Evolutionary conservation across 2,113 vertebrate genomes (phyloP), one percentile per base, ranked within the genome.

Genomic region (human (Homo sapiens)): DNA sequence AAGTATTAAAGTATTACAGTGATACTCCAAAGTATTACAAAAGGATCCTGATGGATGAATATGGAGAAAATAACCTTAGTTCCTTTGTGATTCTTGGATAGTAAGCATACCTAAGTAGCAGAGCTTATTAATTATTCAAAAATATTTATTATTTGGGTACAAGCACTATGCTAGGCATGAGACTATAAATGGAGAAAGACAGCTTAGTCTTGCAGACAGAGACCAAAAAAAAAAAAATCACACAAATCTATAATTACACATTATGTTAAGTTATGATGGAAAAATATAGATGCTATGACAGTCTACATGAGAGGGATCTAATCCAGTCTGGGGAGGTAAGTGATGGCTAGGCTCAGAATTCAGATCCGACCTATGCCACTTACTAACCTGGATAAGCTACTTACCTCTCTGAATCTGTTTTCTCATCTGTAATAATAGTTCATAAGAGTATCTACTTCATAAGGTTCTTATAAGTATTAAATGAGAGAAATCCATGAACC

Each of bases 81-180:
- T 91, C 27, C 40, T 90, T 68, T 78, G 38, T 73, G 40, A 96
- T 81, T 95, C 61, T 90, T 92, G 72, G 10, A 30, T 57, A 93
- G 48, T 25, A 96, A 96, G 43, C 38, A 78, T 27, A 82, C 55
- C 27, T 89, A 88, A 83, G 52, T n/a, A 92, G 40, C 2, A 38
- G 12, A 66, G 20, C 23, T 96, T 90, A 92, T n/a, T 78, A 40
- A 40, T 78, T 89, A 96, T 61, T 82, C 1, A 96, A 94, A 93
- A 89, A 76, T 48, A 93, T 90, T 93, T 94, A 89, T 38, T 61
- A 87, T 48, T 82, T 84, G 82, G 57, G 72, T 75, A 35, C 59
- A 87, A 43, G 50, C 23, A 68, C 61, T 70, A 25, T 61, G 45
- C 16, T 87, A 82, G 23, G 55, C 17, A 76, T 89, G n/a, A 96